Conservation (phyloP, 2,113 vertebrate genomes). For the Emydocephalus ijimae region DNA sequence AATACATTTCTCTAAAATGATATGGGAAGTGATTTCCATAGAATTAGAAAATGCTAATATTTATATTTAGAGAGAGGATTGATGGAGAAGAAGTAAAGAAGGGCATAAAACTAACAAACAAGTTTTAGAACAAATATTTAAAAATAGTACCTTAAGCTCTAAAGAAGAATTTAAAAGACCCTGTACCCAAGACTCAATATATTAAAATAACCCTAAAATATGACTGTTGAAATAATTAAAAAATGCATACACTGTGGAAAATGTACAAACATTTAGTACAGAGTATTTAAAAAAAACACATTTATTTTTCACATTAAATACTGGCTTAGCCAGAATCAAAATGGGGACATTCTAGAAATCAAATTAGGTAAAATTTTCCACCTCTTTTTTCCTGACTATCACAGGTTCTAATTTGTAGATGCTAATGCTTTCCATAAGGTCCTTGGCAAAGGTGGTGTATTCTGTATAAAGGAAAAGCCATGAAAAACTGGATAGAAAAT, state of each 20-base stretch:
- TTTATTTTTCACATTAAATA: background rate
- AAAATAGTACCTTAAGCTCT: background rate
- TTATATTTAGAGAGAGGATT: too few relatives aligned
- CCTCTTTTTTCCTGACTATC: background rate
- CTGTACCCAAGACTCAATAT: background rate
- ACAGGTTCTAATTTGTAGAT: background rate
- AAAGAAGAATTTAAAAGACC: background rate
- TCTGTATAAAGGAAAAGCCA: background rate
- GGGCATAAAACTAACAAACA: too few relatives aligned
- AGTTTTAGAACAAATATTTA: too few relatives aligned
- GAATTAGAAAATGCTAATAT: too few relatives aligned
- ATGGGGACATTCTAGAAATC: background rate
- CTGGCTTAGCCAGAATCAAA: background rate
- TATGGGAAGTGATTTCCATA: too few relatives aligned
- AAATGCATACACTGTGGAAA: background rate
- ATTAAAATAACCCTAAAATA: background rate
- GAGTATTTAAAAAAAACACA: background rate
- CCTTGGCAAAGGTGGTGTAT: background rate
- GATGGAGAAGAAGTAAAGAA: too few relatives aligned
- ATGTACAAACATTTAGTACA: background rate
- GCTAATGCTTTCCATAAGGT: background rate
- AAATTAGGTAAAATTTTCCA: background rate
- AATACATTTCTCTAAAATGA: too few relatives aligned
- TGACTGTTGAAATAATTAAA: background rate
- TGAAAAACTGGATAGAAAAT: background rate